phyloP scores from a whole-genome alignment of 2,113 vertebrate species.

The Paraplagusia blochii region DNA sequence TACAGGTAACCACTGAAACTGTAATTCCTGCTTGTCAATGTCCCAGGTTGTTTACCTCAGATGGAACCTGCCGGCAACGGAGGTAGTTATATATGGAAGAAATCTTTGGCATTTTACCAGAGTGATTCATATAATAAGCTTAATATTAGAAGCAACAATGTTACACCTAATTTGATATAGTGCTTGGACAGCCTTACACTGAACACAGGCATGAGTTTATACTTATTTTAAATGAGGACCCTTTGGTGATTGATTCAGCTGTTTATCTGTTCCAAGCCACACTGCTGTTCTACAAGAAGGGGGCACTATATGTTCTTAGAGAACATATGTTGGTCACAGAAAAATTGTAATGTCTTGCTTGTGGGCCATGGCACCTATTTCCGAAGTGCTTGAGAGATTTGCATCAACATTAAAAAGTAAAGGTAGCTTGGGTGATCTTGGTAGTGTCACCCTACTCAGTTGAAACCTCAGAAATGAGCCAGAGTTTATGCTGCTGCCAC shows the following conservation, averaged over 20 bases:
- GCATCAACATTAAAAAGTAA: conserved; percentile 26
- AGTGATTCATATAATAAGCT: neutral
- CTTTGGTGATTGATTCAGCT: conserved; percentile 47
- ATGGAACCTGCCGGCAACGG: neutral
- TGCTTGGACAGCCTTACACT: neutral
- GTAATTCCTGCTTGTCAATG: neutral
- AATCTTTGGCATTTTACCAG: neutral
- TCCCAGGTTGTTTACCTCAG: neutral
- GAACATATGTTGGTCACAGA: conserved; percentile 1
- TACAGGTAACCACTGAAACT: neutral
- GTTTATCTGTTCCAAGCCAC: conserved; percentile 50
- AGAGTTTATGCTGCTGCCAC: conserved; percentile 43
- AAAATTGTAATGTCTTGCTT: conserved; percentile 37
- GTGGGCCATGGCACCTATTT: conserved; percentile 55
- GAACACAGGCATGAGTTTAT: conserved; percentile 38
- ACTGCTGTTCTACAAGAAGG: conserved; percentile 49
- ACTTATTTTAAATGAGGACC: conserved; percentile 57
- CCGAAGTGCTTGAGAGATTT: conserved; percentile 49
- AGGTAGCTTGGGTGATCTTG: neutral
- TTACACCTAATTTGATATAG: neutral
- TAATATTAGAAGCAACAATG: neutral
- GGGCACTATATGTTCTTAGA: conserved; percentile 35
- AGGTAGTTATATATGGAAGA: neutral
- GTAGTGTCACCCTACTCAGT: conserved; percentile 48
- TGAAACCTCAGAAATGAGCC: conserved; percentile 58